Base-by-base conservation (phyloP, 2,113 vertebrate genomes). In the Actenoides hombroni region DNA sequence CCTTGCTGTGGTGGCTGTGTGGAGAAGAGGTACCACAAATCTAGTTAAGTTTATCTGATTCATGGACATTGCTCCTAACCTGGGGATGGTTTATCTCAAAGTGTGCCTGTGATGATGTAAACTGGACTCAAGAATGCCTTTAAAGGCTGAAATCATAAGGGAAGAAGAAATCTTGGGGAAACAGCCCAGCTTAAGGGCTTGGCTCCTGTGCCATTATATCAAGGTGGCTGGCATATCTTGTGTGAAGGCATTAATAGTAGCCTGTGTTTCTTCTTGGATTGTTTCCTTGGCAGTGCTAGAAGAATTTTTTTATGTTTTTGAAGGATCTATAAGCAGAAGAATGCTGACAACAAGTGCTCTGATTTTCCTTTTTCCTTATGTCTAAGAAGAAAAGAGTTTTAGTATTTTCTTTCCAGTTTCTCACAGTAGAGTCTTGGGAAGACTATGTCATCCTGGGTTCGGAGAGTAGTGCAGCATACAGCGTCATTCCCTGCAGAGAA, bases 381-480 rank as follows among this genome's bases (percentile, higher is more conserved):
- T 57, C 8, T 83, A 53, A 19, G 44, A 71, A 81, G 59, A 64
- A 88, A 86, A 35, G 17, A 76, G 33, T 10, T 69, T 86, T 68
- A 15, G 15, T 44, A 9, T 89, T 93, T 93, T 93, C 74, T 79
- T 92, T 73, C 63, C 63, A 69, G 20, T 70, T 94, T 94, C 40
- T 54, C 46, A 83, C 40, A 77, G 75, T 18, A 85, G 67, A 88
- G 42, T 46, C 37, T 91, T 59, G 49, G 54, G 49, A 90, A 88
- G 67, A 12, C 57, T 49, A 1, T 82, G 42, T 75, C 77, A 76
- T 87, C 26, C 57, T 23, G 33, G 25, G 13, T 78, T 75, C 91
- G 81, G 83, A 95, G 82, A 68, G 25, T 46, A 76, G 25, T 35
- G n/a, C 16, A 35, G 37, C 2, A 2, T 13, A 40, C 0, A 5